These are phyloP conservation scores for Cryptocephalus moraei DNA, from an alignment of 2,888 invertebrate genomes.

Conservation along the genomic window DNA sequence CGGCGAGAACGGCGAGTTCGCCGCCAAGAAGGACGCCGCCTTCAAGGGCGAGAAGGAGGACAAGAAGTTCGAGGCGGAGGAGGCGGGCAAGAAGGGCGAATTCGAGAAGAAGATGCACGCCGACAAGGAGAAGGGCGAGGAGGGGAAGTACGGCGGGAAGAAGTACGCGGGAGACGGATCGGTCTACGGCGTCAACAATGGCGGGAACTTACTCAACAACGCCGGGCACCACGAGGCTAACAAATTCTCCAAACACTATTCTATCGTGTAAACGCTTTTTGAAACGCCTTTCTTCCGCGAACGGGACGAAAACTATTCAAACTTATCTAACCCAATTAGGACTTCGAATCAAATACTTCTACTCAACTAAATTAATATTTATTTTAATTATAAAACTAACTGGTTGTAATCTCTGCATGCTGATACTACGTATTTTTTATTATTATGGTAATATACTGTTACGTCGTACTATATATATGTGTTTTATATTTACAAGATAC, in stretches of 20 bases:
- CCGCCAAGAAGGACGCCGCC: slow-evolving; percentile 16
- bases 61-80: slow-evolving; percentile 34
- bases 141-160: slow-evolving; percentile 49
- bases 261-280: slow-evolving; percentile 13
- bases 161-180: slow-evolving; percentile 48
- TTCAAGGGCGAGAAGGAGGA: slow-evolving; percentile 41
- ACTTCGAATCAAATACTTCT: no score
- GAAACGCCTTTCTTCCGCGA: neutral
- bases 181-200: slow-evolving; percentile 48
- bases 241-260: slow-evolving; percentile 44
- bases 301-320: neutral
- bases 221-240: slow-evolving; percentile 51
- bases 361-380: no score
- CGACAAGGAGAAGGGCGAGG: slow-evolving; percentile 45
- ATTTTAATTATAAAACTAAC: no score
- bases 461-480: no score
- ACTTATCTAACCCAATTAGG: neutral
- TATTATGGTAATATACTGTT: no score
- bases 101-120: slow-evolving; percentile 34
- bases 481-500: no score
- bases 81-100: slow-evolving; percentile 45
- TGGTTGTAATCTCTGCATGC: no score
- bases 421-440: no score
- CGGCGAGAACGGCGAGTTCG: slow-evolving; percentile 44
- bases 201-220: slow-evolving; percentile 48